A percentile compares a stretch with the other conserved stretches of the same genome.
phyloP scores from a whole-genome alignment of 2,113 vertebrate genomes.

The Calidris pugnax region DNA sequence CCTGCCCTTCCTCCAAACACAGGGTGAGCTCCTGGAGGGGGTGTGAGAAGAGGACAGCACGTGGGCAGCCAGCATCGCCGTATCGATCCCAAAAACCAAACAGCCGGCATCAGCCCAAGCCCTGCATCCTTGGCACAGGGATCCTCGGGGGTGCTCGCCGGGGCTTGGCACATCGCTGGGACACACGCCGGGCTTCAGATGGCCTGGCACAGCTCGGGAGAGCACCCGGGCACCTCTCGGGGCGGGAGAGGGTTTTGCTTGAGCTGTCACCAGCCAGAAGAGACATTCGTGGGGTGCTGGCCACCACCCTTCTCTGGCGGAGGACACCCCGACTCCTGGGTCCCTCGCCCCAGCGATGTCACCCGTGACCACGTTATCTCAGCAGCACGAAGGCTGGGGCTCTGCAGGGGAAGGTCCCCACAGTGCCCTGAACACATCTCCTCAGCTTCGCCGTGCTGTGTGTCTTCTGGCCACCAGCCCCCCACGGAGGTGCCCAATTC shows the following conservation, averaged over 20 bases:
- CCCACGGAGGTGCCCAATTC: neutral
- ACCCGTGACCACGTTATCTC: rapidly evolving
- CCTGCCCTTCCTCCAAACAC: neutral
- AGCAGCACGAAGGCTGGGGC: rapidly evolving
- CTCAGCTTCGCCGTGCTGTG: rapidly evolving
- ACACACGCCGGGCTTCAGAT: neutral
- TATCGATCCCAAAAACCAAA: neutral
- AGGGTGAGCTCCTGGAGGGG: neutral
- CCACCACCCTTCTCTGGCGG: rapidly evolving
- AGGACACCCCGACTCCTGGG: neutral
- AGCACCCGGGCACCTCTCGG: rapidly evolving
- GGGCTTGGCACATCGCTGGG: neutral
- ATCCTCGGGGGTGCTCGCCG: neutral
- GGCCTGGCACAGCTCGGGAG: rapidly evolving
- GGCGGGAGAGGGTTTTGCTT: neutral
- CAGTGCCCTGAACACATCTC: rapidly evolving
- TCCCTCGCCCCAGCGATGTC: rapidly evolving
- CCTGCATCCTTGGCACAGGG: rapidly evolving
- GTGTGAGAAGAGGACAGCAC: neutral
- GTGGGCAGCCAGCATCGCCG: rapidly evolving
- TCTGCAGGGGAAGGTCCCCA: neutral
- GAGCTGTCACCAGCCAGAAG: neutral
- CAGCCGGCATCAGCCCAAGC: rapidly evolving
- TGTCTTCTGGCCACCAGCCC: neutral
- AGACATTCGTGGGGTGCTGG: rapidly evolving